These are phyloP conservation scores for Chaetura pelagica DNA, from an alignment of 2,113 vertebrate species.

Conservation along the genomic window DNA sequence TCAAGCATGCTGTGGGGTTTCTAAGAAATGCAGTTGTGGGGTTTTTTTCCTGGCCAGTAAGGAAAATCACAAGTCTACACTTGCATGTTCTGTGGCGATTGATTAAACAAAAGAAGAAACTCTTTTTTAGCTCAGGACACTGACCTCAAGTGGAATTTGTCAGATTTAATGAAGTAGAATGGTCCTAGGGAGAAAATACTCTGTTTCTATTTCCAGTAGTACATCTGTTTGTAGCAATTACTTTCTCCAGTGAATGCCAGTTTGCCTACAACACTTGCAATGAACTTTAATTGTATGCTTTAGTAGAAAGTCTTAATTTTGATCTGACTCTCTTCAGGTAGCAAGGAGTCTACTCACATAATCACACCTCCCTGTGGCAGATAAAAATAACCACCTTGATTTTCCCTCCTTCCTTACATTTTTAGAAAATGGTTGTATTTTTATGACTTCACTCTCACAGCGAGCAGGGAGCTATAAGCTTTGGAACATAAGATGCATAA, in stretches of 20 bases:
- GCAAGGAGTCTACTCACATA: constrained; percentile 71
- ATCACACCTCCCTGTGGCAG: constrained; percentile 69
- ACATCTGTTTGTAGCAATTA: constrained; percentile 65
- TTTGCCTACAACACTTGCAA: constrained; percentile 62
- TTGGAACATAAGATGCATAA: constrained; percentile 53
- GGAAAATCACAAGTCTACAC: constrained; percentile 44
- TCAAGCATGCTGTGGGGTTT: not conserved
- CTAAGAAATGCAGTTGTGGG: not conserved
- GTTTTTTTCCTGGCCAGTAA: not conserved
- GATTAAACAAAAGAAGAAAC: constrained; percentile 58
- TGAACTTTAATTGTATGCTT: constrained; percentile 77
- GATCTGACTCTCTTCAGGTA: constrained; percentile 76
- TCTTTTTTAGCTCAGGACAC: constrained; percentile 29
- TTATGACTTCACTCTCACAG: constrained; percentile 49
- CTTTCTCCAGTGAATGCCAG: constrained; percentile 57
- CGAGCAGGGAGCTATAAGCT: constrained; percentile 42
- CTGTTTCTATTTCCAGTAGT: constrained; percentile 65
- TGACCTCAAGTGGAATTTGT: constrained; percentile 60
- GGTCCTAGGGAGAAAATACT: constrained; percentile 56
- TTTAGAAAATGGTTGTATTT: constrained; percentile 45
- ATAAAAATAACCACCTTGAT: constrained; percentile 72
- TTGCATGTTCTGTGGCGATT: not conserved
- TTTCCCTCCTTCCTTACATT: not conserved
- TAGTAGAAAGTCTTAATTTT: constrained; percentile 78
- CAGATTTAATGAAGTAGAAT: constrained; percentile 70